Conservation (phyloP, 1,140 invertebrate genomes). For the Drosophila miranda region DNA sequence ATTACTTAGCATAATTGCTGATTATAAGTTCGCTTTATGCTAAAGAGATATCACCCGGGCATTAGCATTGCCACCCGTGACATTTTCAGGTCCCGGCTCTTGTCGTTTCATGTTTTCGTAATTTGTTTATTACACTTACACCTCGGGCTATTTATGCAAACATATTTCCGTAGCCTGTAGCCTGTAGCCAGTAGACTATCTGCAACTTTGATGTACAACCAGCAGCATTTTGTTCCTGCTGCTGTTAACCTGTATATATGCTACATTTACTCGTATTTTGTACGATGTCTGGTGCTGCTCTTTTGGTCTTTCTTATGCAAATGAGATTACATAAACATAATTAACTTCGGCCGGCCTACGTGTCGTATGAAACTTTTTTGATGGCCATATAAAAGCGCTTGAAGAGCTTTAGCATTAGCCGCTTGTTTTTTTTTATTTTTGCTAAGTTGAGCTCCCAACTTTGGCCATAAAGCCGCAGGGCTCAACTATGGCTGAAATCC, state of each 20-base stretch:
- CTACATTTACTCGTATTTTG: too few species aligned
- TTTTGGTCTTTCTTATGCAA: constrained; percentile 69
- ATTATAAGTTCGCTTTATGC: constrained; percentile 43
- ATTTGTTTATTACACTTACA: constrained; percentile 75
- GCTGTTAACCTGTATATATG: neutral
- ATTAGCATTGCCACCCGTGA: constrained; percentile 39
- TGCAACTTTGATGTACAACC: constrained; percentile 47
- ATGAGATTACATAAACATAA: constrained; percentile 71
- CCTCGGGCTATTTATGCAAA: constrained; percentile 69
- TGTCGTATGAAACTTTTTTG: constrained; percentile 64
- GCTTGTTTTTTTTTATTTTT: neutral
- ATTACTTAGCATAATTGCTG: constrained; percentile 44
- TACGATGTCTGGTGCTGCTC: constrained; percentile 20
- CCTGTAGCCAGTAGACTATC: constrained; percentile 8
- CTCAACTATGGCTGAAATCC: constrained; percentile 14
- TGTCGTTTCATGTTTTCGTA: constrained; percentile 64
- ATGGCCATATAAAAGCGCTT: constrained; percentile 60
- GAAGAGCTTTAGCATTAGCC: constrained; percentile 35
- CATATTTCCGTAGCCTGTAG: constrained; percentile 4
- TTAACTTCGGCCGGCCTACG: constrained; percentile 60
- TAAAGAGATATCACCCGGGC: constrained; percentile 33
- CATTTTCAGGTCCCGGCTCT: constrained; percentile 14
- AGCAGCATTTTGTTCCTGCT: constrained; percentile 2
- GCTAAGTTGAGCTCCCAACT: constrained; percentile 9
- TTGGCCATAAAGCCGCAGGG: constrained; percentile 27